Conservation (phyloP, 2,797 vertebrate species). For the Chelidonichthys spinosus region DNA sequence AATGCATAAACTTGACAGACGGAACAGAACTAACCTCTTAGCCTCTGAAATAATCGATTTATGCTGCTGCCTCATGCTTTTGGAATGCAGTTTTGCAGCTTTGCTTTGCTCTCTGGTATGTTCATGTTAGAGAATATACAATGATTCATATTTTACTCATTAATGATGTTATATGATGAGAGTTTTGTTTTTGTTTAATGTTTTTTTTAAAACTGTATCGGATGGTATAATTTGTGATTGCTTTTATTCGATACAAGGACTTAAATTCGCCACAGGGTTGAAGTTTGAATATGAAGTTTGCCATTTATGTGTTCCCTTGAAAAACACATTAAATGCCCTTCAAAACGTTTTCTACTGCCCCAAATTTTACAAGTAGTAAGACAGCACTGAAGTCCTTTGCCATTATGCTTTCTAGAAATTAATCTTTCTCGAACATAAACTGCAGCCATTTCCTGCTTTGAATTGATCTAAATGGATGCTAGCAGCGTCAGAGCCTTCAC, state of each 20-base stretch:
- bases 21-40: not conserved
- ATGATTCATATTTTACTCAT: not conserved
- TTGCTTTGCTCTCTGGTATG: not conserved
- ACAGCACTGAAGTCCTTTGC: conserved; percentile 7
- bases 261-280: not conserved
- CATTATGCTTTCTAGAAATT: conserved; percentile 15
- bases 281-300: conserved; percentile 3
- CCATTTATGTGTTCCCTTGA: not conserved
- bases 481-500: no score
- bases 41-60: not conserved
- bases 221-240: no score
- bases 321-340: not conserved
- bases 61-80: not conserved
- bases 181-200: no score
- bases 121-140: not conserved
- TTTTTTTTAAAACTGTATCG: no score
- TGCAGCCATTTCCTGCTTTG: conserved; percentile 31
- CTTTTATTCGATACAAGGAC: not conserved
- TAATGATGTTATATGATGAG: no score
- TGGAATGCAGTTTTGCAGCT: not conserved
- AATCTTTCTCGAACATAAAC: conserved; percentile 29
- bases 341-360: not conserved
- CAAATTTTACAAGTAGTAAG: not conserved
- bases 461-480: conserved; percentile 17
- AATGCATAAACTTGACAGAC: conserved; percentile 1